Evolutionary conservation across 2,113 vertebrate genomes (phyloP).

Genomic region (Stegastes partitus): DNA sequence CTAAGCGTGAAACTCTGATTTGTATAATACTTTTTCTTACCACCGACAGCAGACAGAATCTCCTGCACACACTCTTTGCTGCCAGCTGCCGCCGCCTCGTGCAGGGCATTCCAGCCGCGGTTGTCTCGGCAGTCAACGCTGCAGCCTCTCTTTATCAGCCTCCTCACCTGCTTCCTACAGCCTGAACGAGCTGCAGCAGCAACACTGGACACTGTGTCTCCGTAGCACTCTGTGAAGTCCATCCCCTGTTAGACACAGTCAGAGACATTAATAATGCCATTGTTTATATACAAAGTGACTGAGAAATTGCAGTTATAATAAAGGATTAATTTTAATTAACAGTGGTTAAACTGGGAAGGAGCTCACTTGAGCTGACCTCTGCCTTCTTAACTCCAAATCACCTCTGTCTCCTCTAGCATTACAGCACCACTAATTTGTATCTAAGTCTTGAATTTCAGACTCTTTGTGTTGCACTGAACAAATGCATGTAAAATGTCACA

Average conservation of each 20-base stretch:
- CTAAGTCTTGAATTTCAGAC: too few relatives aligned
- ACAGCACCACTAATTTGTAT: too few relatives aligned
- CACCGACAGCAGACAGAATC: constrained; percentile 69
- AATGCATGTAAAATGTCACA: too few relatives aligned
- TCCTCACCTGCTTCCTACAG: constrained; percentile 79
- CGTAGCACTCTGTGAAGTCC: constrained; percentile 94
- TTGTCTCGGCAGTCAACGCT: constrained; percentile 90
- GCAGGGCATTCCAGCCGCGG: constrained; percentile 94
- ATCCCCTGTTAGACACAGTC: constrained; percentile 70
- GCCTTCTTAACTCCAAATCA: too few relatives aligned
- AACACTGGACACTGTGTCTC: constrained; percentile 88
- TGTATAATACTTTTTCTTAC: constrained; percentile 57
- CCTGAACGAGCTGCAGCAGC: constrained; percentile 89
- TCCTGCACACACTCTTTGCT: constrained; percentile 85
- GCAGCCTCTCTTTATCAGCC: constrained; percentile 86
- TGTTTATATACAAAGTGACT: too few relatives aligned
- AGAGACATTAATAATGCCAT: background rate
- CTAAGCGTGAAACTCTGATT: too few relatives aligned
- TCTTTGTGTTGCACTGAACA: too few relatives aligned
- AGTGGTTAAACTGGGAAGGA: too few relatives aligned
- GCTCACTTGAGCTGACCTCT: too few relatives aligned
- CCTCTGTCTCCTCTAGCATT: too few relatives aligned
- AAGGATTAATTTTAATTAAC: too few relatives aligned
- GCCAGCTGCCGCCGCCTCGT: constrained; percentile 92
- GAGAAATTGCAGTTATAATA: too few relatives aligned